These are phyloP conservation scores for Polydesmus complanatus DNA, from an alignment of 2,888 invertebrate genomes.

Conservation along the genomic window DNA sequence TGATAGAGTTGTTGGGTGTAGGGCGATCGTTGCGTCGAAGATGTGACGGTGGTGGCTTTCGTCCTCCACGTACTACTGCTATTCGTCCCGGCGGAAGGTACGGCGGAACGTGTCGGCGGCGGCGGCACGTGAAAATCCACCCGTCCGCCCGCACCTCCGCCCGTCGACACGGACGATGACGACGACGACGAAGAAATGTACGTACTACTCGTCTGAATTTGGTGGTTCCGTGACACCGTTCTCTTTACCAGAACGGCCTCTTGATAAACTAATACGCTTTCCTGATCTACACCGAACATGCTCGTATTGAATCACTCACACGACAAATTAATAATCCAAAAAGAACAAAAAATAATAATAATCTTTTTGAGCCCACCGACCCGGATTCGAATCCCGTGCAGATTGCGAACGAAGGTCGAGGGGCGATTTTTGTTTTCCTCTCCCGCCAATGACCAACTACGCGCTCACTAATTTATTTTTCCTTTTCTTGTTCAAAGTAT, in stretches of 20 bases:
- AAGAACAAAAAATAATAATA: too few species aligned
- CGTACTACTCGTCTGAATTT: background rate
- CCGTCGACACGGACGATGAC: background rate
- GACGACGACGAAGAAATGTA: background rate
- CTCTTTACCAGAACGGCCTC: constrained; percentile 16
- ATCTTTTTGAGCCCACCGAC: too few species aligned
- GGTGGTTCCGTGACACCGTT: background rate
- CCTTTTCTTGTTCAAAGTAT: too few species aligned
- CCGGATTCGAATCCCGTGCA: too few species aligned
- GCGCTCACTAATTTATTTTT: too few species aligned
- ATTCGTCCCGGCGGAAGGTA: background rate
- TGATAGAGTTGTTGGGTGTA: constrained; percentile 11
- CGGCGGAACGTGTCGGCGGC: background rate
- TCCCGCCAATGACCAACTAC: too few species aligned
- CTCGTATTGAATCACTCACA: too few species aligned
- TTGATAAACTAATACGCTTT: constrained; percentile 17
- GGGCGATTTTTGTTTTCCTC: too few species aligned
- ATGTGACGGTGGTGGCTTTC: background rate
- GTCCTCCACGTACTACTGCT: background rate
- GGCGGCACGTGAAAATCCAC: too few species aligned
- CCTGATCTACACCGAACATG: constrained; percentile 17
- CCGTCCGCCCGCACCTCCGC: background rate
- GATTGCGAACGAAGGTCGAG: too few species aligned
- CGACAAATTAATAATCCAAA: too few species aligned
- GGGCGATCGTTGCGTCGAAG: constrained; percentile 1